Evolutionary conservation across 2,113 vertebrate genomes (phyloP).

Genomic region (Burhinus bistriatus): DNA sequence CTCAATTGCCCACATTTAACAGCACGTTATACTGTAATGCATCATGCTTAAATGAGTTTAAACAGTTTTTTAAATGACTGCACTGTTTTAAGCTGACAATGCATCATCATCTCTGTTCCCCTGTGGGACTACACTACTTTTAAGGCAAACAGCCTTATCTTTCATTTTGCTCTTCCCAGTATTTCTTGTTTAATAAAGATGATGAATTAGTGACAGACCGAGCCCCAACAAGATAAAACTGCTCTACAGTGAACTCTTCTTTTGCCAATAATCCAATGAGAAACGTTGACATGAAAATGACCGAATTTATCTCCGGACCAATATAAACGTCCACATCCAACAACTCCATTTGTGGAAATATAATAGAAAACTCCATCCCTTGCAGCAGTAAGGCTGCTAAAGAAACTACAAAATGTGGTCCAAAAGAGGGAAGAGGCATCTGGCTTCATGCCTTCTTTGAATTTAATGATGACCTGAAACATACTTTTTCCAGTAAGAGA

Average conservation of each 20-base stretch:
- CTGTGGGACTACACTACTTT: background rate
- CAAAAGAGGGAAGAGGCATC: background rate
- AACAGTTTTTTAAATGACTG: background rate
- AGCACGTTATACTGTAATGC: background rate
- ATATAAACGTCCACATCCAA: background rate
- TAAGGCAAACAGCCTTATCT: slow-evolving; percentile 13
- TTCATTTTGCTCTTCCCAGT: background rate
- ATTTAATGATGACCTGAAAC: background rate
- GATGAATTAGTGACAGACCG: slow-evolving; percentile 24
- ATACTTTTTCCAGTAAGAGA: background rate
- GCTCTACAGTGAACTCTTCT: background rate
- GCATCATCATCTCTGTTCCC: slow-evolving; percentile 6
- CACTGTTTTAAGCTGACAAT: slow-evolving; percentile 7
- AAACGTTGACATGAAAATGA: background rate
- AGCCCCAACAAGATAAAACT: background rate
- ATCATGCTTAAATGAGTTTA: background rate
- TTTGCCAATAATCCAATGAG: background rate
- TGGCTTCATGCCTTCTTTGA: background rate
- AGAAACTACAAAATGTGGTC: background rate
- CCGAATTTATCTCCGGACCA: background rate
- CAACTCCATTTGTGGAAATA: background rate
- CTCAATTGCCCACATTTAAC: background rate
- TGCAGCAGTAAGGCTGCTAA: background rate
- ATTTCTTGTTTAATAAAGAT: slow-evolving; percentile 32
- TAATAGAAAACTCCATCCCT: background rate